Conservation (phyloP, 2,797 vertebrate species). For the Coluber constrictor region DNA sequence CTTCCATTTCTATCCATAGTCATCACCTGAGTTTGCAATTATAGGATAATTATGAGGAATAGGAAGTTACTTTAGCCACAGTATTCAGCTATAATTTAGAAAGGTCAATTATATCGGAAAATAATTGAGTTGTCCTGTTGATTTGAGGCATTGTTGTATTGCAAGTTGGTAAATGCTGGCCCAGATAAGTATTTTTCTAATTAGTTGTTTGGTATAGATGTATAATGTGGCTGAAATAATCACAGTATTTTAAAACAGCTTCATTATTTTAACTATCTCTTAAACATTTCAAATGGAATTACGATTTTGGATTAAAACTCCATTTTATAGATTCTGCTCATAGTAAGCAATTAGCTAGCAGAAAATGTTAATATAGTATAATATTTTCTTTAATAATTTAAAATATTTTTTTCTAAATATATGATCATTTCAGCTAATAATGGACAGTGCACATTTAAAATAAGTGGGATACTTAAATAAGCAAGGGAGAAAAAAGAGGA, state of each 20-base stretch:
- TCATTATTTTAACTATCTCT: neutral
- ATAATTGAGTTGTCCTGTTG: neutral
- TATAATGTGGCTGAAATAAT: neutral
- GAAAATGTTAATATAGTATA: neutral
- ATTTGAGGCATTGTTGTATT: neutral
- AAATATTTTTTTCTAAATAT: neutral
- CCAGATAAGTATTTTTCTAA: neutral
- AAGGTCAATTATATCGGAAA: neutral
- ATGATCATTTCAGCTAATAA: neutral
- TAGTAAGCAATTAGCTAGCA: neutral
- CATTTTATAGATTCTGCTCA: neutral
- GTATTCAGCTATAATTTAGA: neutral
- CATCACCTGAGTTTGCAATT: neutral
- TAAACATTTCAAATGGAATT: neutral
- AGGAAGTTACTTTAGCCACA: neutral
- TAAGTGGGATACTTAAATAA: neutral
- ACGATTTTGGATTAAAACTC: neutral
- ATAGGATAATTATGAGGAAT: neutral
- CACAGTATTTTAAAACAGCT: neutral
- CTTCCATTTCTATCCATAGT: neutral
- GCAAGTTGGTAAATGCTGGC: neutral
- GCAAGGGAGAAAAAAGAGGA: neutral
- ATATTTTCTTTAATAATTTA: neutral
- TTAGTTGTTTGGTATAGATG: neutral
- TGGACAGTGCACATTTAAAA: neutral